Evolutionary conservation across 2,797 vertebrate species (phyloP).

Genomic region (Alfaro cultratus): DNA sequence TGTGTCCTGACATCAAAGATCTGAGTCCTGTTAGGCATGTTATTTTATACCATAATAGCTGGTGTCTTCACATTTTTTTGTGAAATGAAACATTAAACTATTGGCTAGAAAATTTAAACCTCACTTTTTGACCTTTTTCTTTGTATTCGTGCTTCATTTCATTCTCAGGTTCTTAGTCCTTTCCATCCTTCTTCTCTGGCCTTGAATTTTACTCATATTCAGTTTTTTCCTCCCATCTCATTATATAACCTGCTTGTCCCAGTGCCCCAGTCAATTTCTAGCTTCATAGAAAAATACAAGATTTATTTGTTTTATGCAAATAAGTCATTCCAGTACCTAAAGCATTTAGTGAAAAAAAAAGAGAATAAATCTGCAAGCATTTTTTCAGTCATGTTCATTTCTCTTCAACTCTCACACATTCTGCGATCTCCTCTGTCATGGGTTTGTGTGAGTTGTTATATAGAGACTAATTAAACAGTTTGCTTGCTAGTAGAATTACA

Average conservation of each 20-base stretch:
- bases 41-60: background rate
- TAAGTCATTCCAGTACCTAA: slow-evolving; percentile 45
- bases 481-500: slow-evolving; percentile 69
- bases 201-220: slow-evolving; percentile 49
- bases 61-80: background rate
- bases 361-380: slow-evolving; percentile 46
- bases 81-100: background rate
- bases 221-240: slow-evolving; percentile 55
- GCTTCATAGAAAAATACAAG: slow-evolving; percentile 51
- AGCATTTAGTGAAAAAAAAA: slow-evolving; percentile 34
- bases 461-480: slow-evolving; percentile 74
- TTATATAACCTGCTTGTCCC: slow-evolving; percentile 75
- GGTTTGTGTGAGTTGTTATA: slow-evolving; percentile 65
- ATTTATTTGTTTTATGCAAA: slow-evolving; percentile 75
- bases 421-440: slow-evolving; percentile 53
- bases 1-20: background rate
- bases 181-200: slow-evolving; percentile 47
- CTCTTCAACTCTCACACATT: slow-evolving; percentile 39
- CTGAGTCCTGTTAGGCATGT: background rate
- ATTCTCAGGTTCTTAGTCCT: slow-evolving; percentile 15
- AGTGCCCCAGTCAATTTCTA: slow-evolving; percentile 66
- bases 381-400: slow-evolving; percentile 47
- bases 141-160: slow-evolving; percentile 16
- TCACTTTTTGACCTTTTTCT: background rate
- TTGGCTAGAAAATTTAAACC: background rate